Evolutionary conservation across 2,888 invertebrate species (phyloP).

Genomic region (Parnassius glacialis): DNA sequence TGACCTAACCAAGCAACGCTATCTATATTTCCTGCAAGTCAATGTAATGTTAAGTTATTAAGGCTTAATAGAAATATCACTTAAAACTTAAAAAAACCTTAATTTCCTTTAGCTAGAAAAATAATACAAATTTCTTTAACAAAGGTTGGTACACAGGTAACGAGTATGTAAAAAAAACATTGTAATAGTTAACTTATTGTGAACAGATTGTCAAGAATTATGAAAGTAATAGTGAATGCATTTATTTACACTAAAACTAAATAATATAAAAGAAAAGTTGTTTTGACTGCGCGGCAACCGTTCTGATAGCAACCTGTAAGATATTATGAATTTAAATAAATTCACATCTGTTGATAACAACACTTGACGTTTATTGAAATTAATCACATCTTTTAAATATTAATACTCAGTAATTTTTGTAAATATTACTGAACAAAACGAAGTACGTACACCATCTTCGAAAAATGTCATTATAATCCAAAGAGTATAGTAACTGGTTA

Average conservation of each 20-base stretch:
- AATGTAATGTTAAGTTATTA: background rate
- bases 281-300: conserved; percentile 20
- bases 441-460: conserved; percentile 37
- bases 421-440: conserved; percentile 26
- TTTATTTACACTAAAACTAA: background rate
- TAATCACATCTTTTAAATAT: conserved; percentile 11
- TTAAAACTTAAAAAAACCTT: background rate
- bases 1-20: conserved; percentile 18
- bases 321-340: conserved; percentile 2
- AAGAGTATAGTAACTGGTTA: too few relatives aligned
- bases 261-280: conserved; percentile 9
- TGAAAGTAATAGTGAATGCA: too few relatives aligned
- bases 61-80: background rate
- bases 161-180: too few relatives aligned
- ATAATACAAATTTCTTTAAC: too few relatives aligned
- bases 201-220: too few relatives aligned
- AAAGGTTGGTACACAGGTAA: too few relatives aligned
- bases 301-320: conserved; percentile 9
- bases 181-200: too few relatives aligned
- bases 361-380: background rate
- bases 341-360: background rate
- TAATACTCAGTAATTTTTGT: conserved; percentile 9
- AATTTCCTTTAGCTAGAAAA: background rate
- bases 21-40: conserved; percentile 11
- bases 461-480: conserved; percentile 29